Evolutionary conservation across 2,888 invertebrate genomes (phyloP), one percentile per base, ranked within the genome.

Genomic region (Brachypalpus laphriformis): DNA sequence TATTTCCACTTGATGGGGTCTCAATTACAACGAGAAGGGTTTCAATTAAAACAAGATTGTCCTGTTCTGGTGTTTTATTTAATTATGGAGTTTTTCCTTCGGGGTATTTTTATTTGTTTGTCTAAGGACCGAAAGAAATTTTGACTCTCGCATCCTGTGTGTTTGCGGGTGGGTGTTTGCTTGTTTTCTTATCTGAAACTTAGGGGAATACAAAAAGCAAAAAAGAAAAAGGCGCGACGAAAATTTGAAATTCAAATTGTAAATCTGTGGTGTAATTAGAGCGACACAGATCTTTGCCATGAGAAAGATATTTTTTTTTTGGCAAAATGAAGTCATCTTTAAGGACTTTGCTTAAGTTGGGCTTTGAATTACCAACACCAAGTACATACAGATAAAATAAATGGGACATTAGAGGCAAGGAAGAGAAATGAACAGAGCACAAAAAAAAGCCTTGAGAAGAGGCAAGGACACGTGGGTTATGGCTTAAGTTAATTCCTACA

Each of bases 1-100:
- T 85, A 76, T 85, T 81, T 81, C 70, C 59, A 81, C 70, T 76
- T 85, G 81, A 85, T 76, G 85, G 76, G 75, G 76, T 85, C 85
- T 85, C 85, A 81, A 81, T 85, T 85, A 85, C 85, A 85, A 45
- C 81, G 71, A 80, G 85, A 85, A 85, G 85, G 85, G 85, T 85
- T 85, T 85, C 85, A 85, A 85, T 85, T 85, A 85, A 85, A 75
- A 81, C 85, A 76, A 85, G 75, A 80, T 85, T 85, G 85, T 85
- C 81, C 66, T 71, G 81, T 76, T 40, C 40, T 85, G 85, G 83
- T 85, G 75, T 85, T 85, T 85, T 75, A 85, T 85, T 81, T 85
- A 85, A 85, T 85, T 81, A 81, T 56, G 54, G 61, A 61, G 49
- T 61, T 63, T 70, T 57, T 28, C 57, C 49, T 66, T 49, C n/a